Percentiles rank a stretch among this genome's conserved stretches.
phyloP scores from a whole-genome alignment of 2,888 invertebrate genomes.

The Troides helena region DNA sequence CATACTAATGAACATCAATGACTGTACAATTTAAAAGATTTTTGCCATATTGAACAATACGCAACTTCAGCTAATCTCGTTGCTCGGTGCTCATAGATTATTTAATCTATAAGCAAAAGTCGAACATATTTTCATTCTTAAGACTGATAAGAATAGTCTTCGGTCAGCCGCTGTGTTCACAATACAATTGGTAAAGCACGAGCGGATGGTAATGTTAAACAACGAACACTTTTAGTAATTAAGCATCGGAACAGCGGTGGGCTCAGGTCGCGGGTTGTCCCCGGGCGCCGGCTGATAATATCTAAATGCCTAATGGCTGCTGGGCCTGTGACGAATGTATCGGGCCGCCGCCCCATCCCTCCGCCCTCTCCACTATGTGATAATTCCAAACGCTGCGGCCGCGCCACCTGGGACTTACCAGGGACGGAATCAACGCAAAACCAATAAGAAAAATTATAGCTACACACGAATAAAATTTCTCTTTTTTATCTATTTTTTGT shows the following conservation, averaged over 20 bases:
- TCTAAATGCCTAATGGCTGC: slow-evolving; percentile 82
- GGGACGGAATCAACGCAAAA: slow-evolving; percentile 56
- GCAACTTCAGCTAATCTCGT: too few relatives aligned
- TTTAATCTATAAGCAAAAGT: too few relatives aligned
- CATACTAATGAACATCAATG: too few relatives aligned
- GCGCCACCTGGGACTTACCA: slow-evolving; percentile 78
- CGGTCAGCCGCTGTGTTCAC: too few relatives aligned
- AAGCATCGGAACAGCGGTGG: slow-evolving; percentile 70
- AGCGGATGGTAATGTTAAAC: slow-evolving; percentile 50
- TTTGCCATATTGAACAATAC: too few relatives aligned
- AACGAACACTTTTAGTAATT: slow-evolving; percentile 77
- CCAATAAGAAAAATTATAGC: slow-evolving; percentile 14
- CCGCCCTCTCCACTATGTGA: slow-evolving; percentile 77
- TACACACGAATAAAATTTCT: too few relatives aligned
- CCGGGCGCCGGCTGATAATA: slow-evolving; percentile 75
- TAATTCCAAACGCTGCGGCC: slow-evolving; percentile 81
- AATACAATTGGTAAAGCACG: slow-evolving; percentile 11
- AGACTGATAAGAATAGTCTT: too few relatives aligned
- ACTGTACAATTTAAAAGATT: too few relatives aligned
- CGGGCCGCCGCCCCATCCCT: slow-evolving; percentile 49
- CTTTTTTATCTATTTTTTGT: too few relatives aligned
- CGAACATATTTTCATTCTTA: too few relatives aligned
- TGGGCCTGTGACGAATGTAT: slow-evolving; percentile 81
- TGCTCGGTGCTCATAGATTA: too few relatives aligned
- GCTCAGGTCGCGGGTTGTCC: slow-evolving; percentile 74